Conservation (phyloP, 2,113 vertebrate genomes). For the Nipponia nippon region DNA sequence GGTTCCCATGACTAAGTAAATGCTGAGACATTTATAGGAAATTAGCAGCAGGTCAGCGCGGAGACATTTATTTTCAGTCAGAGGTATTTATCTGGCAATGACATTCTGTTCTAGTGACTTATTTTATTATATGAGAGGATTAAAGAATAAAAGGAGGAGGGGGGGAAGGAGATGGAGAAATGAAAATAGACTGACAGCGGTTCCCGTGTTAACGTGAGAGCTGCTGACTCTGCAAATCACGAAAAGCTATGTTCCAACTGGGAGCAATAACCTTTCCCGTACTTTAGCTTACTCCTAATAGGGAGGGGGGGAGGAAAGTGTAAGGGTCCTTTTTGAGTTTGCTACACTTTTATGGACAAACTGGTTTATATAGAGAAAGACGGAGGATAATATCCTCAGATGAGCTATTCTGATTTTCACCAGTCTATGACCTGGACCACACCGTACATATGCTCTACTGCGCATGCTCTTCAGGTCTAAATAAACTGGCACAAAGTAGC, state of each 20-base stretch:
- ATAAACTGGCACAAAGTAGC: background rate
- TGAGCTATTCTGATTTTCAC: background rate
- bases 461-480: background rate
- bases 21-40: constrained; percentile 61
- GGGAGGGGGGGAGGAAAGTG: background rate
- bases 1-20: constrained; percentile 64
- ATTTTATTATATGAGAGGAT: constrained; percentile 68
- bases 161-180: constrained; percentile 46
- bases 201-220: background rate
- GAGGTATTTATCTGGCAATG: constrained; percentile 64
- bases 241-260: constrained; percentile 19
- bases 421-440: background rate
- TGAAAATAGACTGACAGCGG: constrained; percentile 63
- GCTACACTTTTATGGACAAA: background rate
- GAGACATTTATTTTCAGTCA: constrained; percentile 62
- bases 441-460: accelerated
- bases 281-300: background rate
- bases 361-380: background rate
- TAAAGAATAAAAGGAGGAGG: constrained; percentile 59
- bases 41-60: constrained; percentile 54
- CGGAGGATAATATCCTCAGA: background rate
- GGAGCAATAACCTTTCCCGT: constrained; percentile 17
- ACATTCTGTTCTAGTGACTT: constrained; percentile 67
- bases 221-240: constrained; percentile 31
- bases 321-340: background rate